Base-by-base conservation (phyloP, 2,797 vertebrate species). In the Sarcophilus harrisii region DNA sequence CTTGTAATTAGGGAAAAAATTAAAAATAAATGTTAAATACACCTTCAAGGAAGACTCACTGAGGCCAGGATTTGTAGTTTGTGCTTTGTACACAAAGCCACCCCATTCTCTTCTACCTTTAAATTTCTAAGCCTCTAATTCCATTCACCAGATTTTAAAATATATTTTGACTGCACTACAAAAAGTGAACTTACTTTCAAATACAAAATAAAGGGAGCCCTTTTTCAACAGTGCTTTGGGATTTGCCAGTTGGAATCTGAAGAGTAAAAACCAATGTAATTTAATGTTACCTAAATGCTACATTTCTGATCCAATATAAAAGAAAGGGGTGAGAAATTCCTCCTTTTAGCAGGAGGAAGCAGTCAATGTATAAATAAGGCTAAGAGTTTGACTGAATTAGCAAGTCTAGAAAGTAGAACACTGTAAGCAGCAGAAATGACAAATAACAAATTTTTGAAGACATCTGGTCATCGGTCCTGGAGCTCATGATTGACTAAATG, bases 361-460 rank as follows among this genome's bases (percentile, higher is more conserved):
- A 2, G 18, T 62, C 93, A 89, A 90, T 66, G 96, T 92, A 58
- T 96, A 90, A 94, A 94, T 90, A 92, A 90, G 92, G 73, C 90
- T 94, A 94, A 97, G 90, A 90, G 96, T 92, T 58, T 18, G 45
- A 93, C 87, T 90, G 96, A 96, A 96, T 95, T 95, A 95, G 93
- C 91, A 58, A 90, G 93, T 96, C 95, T 96, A 92, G 29, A 90
- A 87, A 91, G 93, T 91, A 95, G 90, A 90, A 81, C 90, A 91
- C 92, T 49, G 96, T 95, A 91, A 81, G 94, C 89, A 91, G 95
- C 95, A 96, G 96, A 93, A 45, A 92, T 52, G 95, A 96, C 96
- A 94, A 95, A 96, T 96, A 94, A 92, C 93, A 96, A 96, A n/a
- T 97, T 95, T 97, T 92, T 96, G 93, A 94, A 97, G 97, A 97